Conservation (phyloP, 2,113 vertebrate species). For the Phylloscopus whistleri region DNA sequence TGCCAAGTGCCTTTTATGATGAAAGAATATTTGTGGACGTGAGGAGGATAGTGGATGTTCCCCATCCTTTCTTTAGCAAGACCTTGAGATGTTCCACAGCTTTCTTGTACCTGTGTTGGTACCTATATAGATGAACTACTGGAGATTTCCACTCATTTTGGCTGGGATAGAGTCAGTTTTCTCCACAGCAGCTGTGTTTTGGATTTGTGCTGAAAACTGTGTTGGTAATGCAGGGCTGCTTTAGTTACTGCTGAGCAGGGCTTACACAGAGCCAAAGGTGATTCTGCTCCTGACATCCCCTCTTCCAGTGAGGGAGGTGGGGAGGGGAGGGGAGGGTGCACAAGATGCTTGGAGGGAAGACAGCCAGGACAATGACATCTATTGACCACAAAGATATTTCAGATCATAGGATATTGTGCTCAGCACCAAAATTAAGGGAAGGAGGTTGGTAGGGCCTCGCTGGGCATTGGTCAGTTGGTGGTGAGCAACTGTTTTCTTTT, state of each 20-base stretch:
- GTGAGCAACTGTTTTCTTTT: background rate
- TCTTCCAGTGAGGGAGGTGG: background rate
- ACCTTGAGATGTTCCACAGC: background rate
- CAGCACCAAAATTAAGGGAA: background rate
- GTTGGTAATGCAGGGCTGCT: background rate
- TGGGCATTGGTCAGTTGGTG: background rate
- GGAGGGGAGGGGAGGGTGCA: background rate
- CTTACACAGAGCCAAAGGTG: background rate
- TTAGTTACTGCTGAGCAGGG: background rate
- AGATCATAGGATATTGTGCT: background rate
- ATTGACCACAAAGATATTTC: background rate
- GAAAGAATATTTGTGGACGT: background rate
- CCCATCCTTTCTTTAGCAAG: background rate
- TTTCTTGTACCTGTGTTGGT: background rate
- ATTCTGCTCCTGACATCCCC: background rate
- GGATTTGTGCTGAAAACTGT: background rate
- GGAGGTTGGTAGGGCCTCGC: background rate
- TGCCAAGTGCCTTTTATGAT: background rate
- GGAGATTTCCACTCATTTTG: background rate
- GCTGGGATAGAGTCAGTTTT: background rate
- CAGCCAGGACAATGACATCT: background rate
- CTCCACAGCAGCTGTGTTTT: background rate
- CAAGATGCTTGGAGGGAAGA: background rate
- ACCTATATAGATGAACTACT: background rate
- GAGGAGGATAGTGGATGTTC: background rate